Base-by-base conservation (phyloP, 2,888 invertebrate species). In the Dysmachus trigonus region DNA sequence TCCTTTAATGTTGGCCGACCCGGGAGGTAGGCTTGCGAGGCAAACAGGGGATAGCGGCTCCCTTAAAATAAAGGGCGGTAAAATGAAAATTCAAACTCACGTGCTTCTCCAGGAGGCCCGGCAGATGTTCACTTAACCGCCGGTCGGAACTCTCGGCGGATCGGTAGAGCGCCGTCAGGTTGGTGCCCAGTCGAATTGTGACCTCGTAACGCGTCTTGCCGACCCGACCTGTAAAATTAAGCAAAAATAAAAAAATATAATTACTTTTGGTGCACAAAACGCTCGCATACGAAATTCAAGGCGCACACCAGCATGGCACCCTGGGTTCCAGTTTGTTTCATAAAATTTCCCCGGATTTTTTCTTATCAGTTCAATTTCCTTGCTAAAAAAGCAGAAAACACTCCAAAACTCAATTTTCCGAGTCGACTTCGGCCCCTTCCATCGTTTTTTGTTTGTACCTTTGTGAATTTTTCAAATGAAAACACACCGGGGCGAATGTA, bases 201-300 rank as follows among this genome's bases (percentile, higher is more conserved):
- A 92, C 91, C 88, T 92, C 91, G 73, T 91, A 92, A 79, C 92
- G 89, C 2, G 91, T 91, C 87, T 92, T 92, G 30, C 91, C 92
- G 31, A 89, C 90, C 79, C 92, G 91, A 86, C 90, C 92, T 91
- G 74, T 6, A 88, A 88, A 62, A 76, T 76, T 51, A 83, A 71
- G 30, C 27, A 22, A 51, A n/a, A 35, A 86, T 79, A 81, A 62
- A 76, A 76, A 85, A 41, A 41, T 51, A 27, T 77, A 41, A 77
- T 38, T 77, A 41, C 77, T 77, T 35, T 51, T 79, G 35, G 47
- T 33, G 15, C 31, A 79, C 27, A 51, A 47, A 38, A 31, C 30
- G 22, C n/a, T 38, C 51, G 79, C 38, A 38, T 22, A 76, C 73
- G 35, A 73, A 73, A 73, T 73, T 33, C 8, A 5, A 73, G 33